phyloP scores from a whole-genome alignment of 1,140 invertebrate species.

The Lepidurus apus region DNA sequence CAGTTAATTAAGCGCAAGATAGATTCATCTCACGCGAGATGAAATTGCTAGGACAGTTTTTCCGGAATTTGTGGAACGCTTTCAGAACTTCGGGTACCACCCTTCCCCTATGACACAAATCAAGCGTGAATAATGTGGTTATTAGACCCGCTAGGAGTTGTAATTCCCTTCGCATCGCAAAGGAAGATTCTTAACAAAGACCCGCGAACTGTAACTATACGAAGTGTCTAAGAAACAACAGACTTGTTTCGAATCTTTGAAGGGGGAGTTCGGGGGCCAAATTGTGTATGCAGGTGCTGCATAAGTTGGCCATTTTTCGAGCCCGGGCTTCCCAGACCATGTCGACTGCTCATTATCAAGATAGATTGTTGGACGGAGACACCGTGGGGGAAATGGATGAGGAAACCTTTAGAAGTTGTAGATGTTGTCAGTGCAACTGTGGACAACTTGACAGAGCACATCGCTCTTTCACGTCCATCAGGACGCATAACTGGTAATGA shows the following conservation, averaged over 20 bases:
- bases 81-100: too few species aligned
- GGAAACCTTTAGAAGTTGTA: slow-evolving; percentile 15
- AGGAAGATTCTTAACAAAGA: too few species aligned
- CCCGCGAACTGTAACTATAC: too few species aligned
- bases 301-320: background rate
- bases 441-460: slow-evolving; percentile 14
- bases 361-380: slow-evolving; percentile 2
- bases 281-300: background rate
- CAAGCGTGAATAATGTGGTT: too few species aligned
- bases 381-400: background rate
- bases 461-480: background rate
- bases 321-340: background rate
- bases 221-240: background rate
- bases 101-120: too few species aligned
- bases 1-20: background rate
- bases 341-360: slow-evolving; percentile 21
- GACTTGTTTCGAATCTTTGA: background rate
- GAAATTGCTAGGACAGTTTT: background rate
- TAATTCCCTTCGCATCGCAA: too few species aligned
- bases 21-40: background rate
- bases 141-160: too few species aligned
- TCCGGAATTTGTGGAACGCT: too few species aligned
- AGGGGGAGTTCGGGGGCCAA: background rate
- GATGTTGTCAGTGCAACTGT: slow-evolving; percentile 15
- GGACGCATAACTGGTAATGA: slow-evolving; percentile 3